Percentiles rank a stretch among this genome's conserved stretches.
These are phyloP conservation scores for Bubo bubo DNA, from an alignment of 2,113 vertebrate species.

Conservation along the genomic window DNA sequence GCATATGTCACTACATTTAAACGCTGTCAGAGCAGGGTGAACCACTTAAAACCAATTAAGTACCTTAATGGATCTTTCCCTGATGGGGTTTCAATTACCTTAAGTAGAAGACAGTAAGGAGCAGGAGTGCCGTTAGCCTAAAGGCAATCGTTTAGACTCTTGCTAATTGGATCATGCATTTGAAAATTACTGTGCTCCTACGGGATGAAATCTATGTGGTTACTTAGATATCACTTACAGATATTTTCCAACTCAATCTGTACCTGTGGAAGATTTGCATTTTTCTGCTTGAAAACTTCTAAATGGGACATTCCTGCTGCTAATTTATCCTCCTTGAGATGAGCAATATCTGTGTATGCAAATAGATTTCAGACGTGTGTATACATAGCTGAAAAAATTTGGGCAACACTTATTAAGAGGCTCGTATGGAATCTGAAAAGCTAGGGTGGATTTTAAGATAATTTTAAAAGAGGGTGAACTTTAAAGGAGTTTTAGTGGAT, in stretches of 20 bases:
- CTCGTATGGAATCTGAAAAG: background rate
- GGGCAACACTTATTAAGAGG: rapidly evolving
- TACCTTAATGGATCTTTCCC: background rate
- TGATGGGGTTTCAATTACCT: background rate
- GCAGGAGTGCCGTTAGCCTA: background rate
- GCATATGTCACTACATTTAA: rapidly evolving
- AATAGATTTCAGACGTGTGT: no score
- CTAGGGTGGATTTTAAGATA: rapidly evolving
- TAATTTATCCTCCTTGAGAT: rapidly evolving
- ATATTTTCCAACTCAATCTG: background rate
- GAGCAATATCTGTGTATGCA: background rate
- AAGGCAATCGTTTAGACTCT: background rate
- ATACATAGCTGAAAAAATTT: rapidly evolving
- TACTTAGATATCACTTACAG: background rate
- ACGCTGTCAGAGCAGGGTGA: background rate
- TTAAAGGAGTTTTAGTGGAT: background rate
- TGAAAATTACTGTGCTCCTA: background rate
- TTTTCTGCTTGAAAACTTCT: background rate
- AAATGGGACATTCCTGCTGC: background rate
- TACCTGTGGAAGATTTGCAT: rapidly evolving
- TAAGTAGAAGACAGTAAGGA: background rate
- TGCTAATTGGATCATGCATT: background rate
- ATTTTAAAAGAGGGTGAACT: rapidly evolving
- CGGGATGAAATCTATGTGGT: background rate
- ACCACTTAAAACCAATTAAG: background rate